These are phyloP conservation scores for Distichodus sexfasciatus DNA, from an alignment of 2,797 vertebrate genomes.

Conservation along the genomic window DNA sequence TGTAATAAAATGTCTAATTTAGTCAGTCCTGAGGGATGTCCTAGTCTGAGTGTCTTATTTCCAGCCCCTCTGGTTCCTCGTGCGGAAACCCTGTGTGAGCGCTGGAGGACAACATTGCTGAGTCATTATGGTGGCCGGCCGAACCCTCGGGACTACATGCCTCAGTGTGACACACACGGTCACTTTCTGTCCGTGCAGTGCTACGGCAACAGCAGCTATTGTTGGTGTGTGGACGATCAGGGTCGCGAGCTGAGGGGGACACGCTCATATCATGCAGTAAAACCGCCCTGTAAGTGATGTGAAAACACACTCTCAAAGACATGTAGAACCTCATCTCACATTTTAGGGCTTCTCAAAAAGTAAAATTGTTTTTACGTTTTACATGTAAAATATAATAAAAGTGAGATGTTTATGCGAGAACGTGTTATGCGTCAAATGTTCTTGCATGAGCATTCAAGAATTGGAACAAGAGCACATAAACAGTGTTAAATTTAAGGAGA, in stretches of 20 bases:
- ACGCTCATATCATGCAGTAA: slow-evolving; percentile 63
- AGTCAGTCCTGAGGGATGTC: neutral
- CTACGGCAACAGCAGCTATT: slow-evolving; percentile 36
- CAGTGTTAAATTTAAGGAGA: too few relatives aligned
- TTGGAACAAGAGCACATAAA: too few relatives aligned
- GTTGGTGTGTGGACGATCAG: slow-evolving; percentile 53
- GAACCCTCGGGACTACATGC: slow-evolving; percentile 26
- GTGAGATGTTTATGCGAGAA: too few relatives aligned
- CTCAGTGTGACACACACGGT: slow-evolving; percentile 28
- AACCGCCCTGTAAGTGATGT: slow-evolving; percentile 73
- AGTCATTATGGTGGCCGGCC: slow-evolving; percentile 26
- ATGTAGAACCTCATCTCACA: neutral
- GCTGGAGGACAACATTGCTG: slow-evolving; percentile 31
- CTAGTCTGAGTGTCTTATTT: neutral
- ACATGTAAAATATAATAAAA: too few relatives aligned
- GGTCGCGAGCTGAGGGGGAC: slow-evolving; percentile 76
- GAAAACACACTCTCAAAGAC: neutral
- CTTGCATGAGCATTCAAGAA: too few relatives aligned
- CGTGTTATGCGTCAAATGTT: too few relatives aligned
- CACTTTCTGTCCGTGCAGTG: slow-evolving; percentile 44
- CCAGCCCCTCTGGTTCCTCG: neutral
- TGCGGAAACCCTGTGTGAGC: slow-evolving; percentile 34
- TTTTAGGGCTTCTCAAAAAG: too few relatives aligned
- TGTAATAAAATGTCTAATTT: neutral
- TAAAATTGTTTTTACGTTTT: too few relatives aligned